phyloP scores from a whole-genome alignment of 2,797 vertebrate species.

The Notoglanidium macrostoma region DNA sequence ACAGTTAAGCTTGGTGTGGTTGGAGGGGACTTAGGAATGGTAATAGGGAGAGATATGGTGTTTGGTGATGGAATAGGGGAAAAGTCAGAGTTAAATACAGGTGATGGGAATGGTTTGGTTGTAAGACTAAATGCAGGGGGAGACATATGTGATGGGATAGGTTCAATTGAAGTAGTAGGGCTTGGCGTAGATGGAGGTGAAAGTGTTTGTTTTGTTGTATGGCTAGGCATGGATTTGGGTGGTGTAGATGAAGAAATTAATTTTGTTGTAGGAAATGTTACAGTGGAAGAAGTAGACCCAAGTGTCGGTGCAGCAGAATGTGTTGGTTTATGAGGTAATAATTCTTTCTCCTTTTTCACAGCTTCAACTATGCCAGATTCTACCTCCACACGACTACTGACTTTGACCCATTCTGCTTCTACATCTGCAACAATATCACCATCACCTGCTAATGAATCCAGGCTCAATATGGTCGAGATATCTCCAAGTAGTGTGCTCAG shows the following conservation, averaged over 20 bases:
- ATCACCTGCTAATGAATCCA: slow-evolving; percentile 93
- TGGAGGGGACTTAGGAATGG: slow-evolving; percentile 50
- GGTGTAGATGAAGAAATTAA: slow-evolving; percentile 15
- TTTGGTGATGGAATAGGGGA: slow-evolving; percentile 34
- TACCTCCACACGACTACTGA: slow-evolving; percentile 63
- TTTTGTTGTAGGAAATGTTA: slow-evolving; percentile 54
- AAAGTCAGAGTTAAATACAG: slow-evolving; percentile 49
- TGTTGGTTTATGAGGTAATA: slow-evolving; percentile 59
- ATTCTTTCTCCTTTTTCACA: slow-evolving; percentile 44
- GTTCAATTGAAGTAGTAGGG: slow-evolving; percentile 46
- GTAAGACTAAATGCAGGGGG: background rate
- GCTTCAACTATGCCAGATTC: slow-evolving; percentile 52
- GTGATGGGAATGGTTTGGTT: slow-evolving; percentile 15
- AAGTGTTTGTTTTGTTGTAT: slow-evolving; percentile 50
- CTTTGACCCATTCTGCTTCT: slow-evolving; percentile 88
- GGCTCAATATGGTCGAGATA: slow-evolving; percentile 97
- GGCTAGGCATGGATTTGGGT: slow-evolving; percentile 37
- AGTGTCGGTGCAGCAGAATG: slow-evolving; percentile 38
- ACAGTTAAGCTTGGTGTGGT: slow-evolving; percentile 50
- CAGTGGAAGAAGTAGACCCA: slow-evolving; percentile 44
- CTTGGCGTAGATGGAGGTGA: slow-evolving; percentile 33
- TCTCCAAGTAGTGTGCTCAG: slow-evolving; percentile 92
- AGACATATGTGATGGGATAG: slow-evolving; percentile 21
- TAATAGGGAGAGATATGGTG: slow-evolving; percentile 25
- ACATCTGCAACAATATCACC: slow-evolving; percentile 93